Conservation (phyloP, 2,888 invertebrate genomes). For the Pilophorus perplexus region DNA sequence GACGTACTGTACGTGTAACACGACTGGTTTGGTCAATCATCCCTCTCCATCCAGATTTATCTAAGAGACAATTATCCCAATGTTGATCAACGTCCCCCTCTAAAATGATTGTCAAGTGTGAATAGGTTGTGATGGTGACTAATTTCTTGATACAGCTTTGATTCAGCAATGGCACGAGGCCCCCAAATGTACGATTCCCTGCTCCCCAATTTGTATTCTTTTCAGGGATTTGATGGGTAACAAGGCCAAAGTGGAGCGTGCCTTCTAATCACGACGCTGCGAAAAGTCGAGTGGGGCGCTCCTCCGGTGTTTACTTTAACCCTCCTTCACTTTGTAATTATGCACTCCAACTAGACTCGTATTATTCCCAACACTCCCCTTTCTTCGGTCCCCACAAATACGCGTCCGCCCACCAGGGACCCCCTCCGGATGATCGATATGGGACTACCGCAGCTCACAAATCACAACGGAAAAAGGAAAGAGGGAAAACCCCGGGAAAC, state of each 20-base stretch:
- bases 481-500: no score
- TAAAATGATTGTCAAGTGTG: no score
- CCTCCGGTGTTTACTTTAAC: neutral
- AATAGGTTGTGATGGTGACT: no score
- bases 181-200: neutral
- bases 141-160: no score
- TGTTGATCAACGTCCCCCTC: no score
- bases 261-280: slow-evolving; percentile 14
- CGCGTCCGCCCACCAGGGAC: neutral
- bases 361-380: neutral
- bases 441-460: neutral
- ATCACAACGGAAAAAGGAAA: neutral
- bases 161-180: no score
- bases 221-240: slow-evolving; percentile 15
- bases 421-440: slow-evolving; percentile 2
- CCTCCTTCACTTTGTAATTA: slow-evolving; percentile 10
- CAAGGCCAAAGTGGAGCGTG: slow-evolving; percentile 11
- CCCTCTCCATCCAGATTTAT: no score
- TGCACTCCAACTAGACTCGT: neutral
- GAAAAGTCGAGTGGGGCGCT: slow-evolving; percentile 1
- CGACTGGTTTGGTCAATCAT: no score
- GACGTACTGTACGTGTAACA: no score
- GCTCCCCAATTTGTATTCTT: slow-evolving; percentile 21
- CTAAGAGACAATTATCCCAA: no score
- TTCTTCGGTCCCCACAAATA: neutral